Evolutionary conservation across 2,888 invertebrate species (phyloP), one percentile per base, ranked within the genome.

Genomic region (Tachina fera): DNA sequence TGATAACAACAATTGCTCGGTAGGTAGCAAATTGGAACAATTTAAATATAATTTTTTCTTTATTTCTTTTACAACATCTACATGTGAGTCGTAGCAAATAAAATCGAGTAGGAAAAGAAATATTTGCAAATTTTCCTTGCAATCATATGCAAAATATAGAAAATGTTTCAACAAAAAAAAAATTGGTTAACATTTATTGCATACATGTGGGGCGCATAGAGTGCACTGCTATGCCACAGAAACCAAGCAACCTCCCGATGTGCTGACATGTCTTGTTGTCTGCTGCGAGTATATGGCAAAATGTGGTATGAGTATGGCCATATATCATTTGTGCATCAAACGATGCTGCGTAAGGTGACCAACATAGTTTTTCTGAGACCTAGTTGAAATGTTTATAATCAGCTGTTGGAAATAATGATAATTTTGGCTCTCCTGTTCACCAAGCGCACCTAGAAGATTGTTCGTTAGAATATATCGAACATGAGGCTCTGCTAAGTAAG

Each of bases 21-120:
- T 83, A 83, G 86, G 86, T 86, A 86, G 86, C 86, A 83, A 86
- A 86, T 86, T 86, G 86, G 86, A 86, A 86, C 86, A 86, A 79
- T 83, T 86, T 85, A 61, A 68, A 74, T 75, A 71, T 22, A 67
- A 68, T 68, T 61, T 79, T 75, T 83, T 45, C 19, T 67, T 43
- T 61, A 72, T 61, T 71, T 61, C 75, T 71, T 51, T 58, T 19
- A 43, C 63, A 63, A 68, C 16, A 68, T 22, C 49, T 41, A 67
- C 78, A 45, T 71, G 63, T 53, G 41, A 74, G n/a, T 13, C 4
- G 9, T 11, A 58, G 16, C 65, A 58, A 22, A 56, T 39, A 61
- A 70, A 67, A 60, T 22, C 31, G 53, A 10, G 11, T 22, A 45
- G 11, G 31, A 43, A 65, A 49, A 14, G 31, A 47, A 65, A 49